Evolutionary conservation across 2,888 invertebrate species (phyloP), one percentile per base, ranked within the genome.

Genomic region (Tachystola acroxantha): DNA sequence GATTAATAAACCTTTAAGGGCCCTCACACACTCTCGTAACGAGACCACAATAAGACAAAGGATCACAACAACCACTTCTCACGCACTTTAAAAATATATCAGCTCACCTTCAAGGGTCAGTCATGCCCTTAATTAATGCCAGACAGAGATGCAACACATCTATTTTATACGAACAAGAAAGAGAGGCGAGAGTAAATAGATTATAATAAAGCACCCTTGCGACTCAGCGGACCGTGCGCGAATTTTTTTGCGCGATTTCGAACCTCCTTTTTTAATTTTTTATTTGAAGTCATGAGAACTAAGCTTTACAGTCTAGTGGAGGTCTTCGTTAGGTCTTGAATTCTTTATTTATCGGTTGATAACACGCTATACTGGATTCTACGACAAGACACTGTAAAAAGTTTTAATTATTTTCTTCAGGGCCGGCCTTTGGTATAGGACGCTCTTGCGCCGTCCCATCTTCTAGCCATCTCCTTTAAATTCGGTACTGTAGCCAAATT

Each of bases 41-140:
- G 42, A 52, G 52, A 41, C 49, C 49, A 70, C 58, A 74, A 74
- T 73, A 72, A 81, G 68, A 84, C 77, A 84, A 84, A 71, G 67
- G 70, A 73, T 75, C 76, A 76, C 63, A 76, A 77, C 70, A 75
- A 73, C 73, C 70, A 65, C 80, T 77, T 69, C 69, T 72, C 65
- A 70, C 69, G 67, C 58, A 65, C 72, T 69, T 56, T 36, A 48
- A 57, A 62, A 67, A 40, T 36, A 39, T 69, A 72, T 69, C 64
- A 53, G 57, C 60, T 67, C 64, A 62, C 68, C 64, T 73, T 67
- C 55, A 60, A 69, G 76, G 77, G 80, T 77, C 80, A 74, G 72
- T 60, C 24, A 74, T 63, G 64, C 74, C 70, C 69, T 84, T 81
- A 84, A 84, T 82, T 84, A 81, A 47, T 43, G 62, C 37, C 28